Evolutionary conservation across 2,113 vertebrate genomes (phyloP).

Genomic region (Cyphomyrus plagiostoma): DNA sequence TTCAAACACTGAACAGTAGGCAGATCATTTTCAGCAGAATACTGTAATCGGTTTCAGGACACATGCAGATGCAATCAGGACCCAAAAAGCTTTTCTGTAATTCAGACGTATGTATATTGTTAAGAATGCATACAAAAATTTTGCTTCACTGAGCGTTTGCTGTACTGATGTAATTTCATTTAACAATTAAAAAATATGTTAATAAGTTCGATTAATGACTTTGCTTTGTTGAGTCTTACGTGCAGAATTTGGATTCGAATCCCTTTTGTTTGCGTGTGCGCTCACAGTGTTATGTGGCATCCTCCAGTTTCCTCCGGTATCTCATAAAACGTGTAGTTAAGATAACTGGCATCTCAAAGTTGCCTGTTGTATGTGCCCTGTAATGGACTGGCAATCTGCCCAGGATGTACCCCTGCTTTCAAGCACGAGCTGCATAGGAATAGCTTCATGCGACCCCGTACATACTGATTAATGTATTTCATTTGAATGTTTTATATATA

Average conservation of each 20-base stretch:
- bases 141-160: background rate
- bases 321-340: background rate
- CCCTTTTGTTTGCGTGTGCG: background rate
- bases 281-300: background rate
- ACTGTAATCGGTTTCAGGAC: background rate
- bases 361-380: background rate
- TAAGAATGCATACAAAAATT: background rate
- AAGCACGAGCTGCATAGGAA: background rate
- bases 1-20: background rate
- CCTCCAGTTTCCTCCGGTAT: background rate
- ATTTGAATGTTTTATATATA: background rate
- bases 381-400: background rate
- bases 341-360: background rate
- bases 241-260: background rate
- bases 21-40: slow-evolving; percentile 1
- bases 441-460: background rate
- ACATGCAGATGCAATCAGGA: background rate
- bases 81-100: background rate
- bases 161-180: background rate
- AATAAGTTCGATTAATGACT: background rate
- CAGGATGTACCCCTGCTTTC: background rate
- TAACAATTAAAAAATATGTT: background rate
- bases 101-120: background rate
- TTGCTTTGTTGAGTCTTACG: background rate
- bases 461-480: background rate